These are phyloP conservation scores for Phlogophora meticulosa DNA, from an alignment of 2,888 invertebrate species.

Conservation along the genomic window DNA sequence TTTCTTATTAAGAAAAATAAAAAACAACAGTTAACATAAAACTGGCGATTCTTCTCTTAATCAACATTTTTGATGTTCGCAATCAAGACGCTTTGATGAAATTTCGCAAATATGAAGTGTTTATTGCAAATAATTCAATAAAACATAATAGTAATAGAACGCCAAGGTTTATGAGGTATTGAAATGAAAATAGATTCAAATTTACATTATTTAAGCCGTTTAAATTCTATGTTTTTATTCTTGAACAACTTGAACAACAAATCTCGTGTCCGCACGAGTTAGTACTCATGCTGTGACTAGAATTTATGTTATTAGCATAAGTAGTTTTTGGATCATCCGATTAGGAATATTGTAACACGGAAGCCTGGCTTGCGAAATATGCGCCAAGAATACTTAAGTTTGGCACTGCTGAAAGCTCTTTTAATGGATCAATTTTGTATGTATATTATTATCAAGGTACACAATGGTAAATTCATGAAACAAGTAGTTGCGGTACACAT, in stretches of 20 bases:
- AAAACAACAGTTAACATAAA: constrained; percentile 35
- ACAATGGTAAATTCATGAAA: too few species aligned
- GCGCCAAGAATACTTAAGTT: background rate
- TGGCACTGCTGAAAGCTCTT: too few species aligned
- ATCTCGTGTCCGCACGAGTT: background rate
- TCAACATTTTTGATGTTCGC: constrained; percentile 40
- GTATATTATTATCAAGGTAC: too few species aligned
- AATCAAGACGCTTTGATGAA: constrained; percentile 46
- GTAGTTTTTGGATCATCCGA: background rate
- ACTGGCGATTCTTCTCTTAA: constrained; percentile 41
- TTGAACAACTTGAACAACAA: constrained; percentile 6
- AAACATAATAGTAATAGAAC: constrained; percentile 30
- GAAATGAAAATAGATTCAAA: constrained; percentile 16
- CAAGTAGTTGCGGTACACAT: background rate
- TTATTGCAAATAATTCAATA: constrained; percentile 52
- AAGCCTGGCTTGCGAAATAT: background rate
- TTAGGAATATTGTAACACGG: background rate
- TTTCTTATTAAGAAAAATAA: constrained; percentile 45
- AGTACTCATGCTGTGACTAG: too few species aligned
- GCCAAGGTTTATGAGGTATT: constrained; percentile 50
- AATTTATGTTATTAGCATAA: background rate
- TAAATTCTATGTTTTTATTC: constrained; percentile 18
- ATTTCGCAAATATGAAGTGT: constrained; percentile 52
- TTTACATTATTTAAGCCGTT: background rate
- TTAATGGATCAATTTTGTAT: too few species aligned